Conservation (phyloP, 2,797 vertebrate species). For the Gephyroberyx darwinii region DNA sequence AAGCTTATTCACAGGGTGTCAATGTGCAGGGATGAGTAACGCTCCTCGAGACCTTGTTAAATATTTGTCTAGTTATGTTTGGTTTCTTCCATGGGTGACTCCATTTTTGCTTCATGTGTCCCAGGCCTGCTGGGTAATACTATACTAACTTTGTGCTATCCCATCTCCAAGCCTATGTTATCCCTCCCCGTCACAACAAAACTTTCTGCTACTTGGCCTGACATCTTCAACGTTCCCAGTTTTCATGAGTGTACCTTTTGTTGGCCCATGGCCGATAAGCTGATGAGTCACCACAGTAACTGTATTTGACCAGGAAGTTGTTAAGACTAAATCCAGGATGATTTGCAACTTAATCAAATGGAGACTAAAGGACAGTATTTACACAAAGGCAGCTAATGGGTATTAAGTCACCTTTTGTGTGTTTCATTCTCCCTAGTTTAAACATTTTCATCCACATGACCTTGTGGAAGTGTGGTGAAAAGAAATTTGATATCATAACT, state of each 20-base stretch:
- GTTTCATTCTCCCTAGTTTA: not conserved
- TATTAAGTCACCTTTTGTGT: not conserved
- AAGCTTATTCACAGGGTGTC: too few species aligned
- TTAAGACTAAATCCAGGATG: not conserved
- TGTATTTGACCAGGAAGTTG: conserved; percentile 30
- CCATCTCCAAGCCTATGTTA: too few species aligned
- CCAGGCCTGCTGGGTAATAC: not conserved
- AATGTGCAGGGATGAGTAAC: too few species aligned
- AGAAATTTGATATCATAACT: not conserved
- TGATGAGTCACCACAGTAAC: conserved; percentile 44
- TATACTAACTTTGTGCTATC: too few species aligned
- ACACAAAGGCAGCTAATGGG: conserved; percentile 9
- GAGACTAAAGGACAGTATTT: conserved; percentile 25
- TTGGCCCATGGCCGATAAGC: conserved; percentile 7
- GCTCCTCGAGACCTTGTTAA: not conserved
- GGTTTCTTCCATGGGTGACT: not conserved
- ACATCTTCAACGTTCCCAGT: too few species aligned
- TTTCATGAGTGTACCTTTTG: not conserved
- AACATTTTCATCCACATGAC: not conserved
- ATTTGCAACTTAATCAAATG: conserved; percentile 30
- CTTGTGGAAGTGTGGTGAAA: not conserved
- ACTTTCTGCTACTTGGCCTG: too few species aligned
- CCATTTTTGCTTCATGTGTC: not conserved
- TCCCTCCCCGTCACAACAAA: too few species aligned
- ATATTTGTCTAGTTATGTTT: not conserved